These are phyloP conservation scores for Sylvilagus bachmani DNA, from an alignment of 2,113 vertebrate genomes.

Conservation along the genomic window DNA sequence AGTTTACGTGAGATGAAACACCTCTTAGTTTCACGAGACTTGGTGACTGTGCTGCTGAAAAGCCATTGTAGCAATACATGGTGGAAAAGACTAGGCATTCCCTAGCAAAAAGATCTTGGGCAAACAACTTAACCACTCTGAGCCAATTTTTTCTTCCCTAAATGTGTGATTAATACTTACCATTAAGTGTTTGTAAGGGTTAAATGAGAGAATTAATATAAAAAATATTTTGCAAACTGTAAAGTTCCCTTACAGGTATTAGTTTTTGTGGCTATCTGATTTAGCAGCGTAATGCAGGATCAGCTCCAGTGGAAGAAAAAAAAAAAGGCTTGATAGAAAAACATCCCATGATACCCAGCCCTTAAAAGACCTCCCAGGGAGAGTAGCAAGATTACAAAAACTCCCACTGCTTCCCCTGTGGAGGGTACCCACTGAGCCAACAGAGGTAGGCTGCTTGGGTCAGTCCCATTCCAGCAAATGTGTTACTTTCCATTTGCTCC, in stretches of 20 bases:
- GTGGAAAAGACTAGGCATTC: not conserved
- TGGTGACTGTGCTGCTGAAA: not conserved
- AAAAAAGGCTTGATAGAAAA: conserved; percentile 17
- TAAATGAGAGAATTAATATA: conserved; percentile 46
- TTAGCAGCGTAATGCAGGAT: conserved; percentile 59
- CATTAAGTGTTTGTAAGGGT: not conserved
- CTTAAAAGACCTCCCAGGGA: conserved; percentile 74
- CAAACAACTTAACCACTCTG: not conserved
- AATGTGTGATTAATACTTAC: not conserved
- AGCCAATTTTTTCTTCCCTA: conserved; percentile 20
- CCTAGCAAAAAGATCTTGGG: not conserved
- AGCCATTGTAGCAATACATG: not conserved
- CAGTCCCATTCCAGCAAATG: conserved; percentile 64
- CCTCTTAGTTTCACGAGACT: not conserved
- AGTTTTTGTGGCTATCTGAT: conserved; percentile 25
- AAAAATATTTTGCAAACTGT: conserved; percentile 52
- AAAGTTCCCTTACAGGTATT: not conserved
- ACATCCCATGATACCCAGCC: conserved; percentile 31
- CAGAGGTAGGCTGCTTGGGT: conserved; percentile 16
- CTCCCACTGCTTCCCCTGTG: conserved; percentile 3
- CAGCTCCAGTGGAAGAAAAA: not conserved
- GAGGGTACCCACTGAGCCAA: conserved; percentile 62
- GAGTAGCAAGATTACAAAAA: conserved; percentile 60
- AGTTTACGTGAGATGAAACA: not conserved
- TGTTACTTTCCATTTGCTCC: conserved; percentile 75